Conservation (phyloP, 2,888 invertebrate species). For the Cephus rjabovi region DNA sequence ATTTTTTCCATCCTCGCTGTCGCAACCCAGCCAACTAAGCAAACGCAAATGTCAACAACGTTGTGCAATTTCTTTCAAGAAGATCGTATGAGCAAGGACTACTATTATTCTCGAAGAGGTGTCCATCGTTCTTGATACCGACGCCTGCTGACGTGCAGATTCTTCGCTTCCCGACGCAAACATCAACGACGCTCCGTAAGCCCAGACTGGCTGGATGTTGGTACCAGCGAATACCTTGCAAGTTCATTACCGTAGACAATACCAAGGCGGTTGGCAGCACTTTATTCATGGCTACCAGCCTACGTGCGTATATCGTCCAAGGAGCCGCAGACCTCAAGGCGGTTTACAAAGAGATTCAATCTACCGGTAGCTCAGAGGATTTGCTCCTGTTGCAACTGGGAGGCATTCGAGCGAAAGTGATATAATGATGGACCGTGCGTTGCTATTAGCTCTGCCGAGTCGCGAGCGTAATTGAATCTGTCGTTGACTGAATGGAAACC, state of each 20-base stretch:
- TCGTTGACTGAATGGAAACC: neutral
- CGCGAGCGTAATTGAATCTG: constrained; percentile 5
- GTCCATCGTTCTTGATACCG: neutral
- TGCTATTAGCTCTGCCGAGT: neutral
- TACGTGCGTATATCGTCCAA: neutral
- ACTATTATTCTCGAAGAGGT: neutral
- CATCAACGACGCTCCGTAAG: neutral
- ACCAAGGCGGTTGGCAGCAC: neutral
- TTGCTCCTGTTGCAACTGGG: constrained; percentile 1
- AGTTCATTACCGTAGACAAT: neutral
- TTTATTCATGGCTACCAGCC: neutral
- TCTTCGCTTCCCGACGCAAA: constrained; percentile 2
- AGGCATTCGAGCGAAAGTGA: constrained; percentile 7
- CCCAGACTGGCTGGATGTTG: neutral
- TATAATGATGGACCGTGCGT: constrained; percentile 1
- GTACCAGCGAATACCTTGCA: neutral
- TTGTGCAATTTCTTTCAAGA: constrained; percentile 23
- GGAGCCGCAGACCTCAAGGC: neutral
- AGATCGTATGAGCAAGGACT: constrained; percentile 16
- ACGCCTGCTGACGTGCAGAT: constrained; percentile 30
- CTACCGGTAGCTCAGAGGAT: constrained; percentile 1
- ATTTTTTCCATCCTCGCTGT: neutral
- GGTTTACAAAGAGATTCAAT: constrained; percentile 6
- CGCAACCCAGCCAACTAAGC: constrained; percentile 35
- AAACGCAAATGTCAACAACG: constrained; percentile 37